Evolutionary conservation across 2,113 vertebrate genomes (phyloP), one percentile per base, ranked within the genome.

Genomic region (Sinosuthora webbiana): DNA sequence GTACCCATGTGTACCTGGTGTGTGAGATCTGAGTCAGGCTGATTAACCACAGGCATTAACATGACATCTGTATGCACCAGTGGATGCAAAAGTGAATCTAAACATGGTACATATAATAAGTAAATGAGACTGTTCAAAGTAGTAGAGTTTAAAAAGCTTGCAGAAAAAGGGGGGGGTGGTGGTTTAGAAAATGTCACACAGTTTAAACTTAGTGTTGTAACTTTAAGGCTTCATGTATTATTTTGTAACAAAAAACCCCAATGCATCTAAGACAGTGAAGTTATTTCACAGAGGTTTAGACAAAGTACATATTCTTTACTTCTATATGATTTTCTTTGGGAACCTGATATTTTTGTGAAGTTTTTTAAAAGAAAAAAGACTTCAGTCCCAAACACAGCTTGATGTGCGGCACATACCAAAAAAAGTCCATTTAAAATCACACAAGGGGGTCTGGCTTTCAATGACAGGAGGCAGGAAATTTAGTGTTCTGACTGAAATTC

Each of bases 391-490:
- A 93, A 73, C 90, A 91, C 86, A 95, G 95, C 89, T 93, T 97
- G 92, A 94, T 93, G 55, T 71, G 42, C 69, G 85, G 73, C 76
- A 83, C 82, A 69, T 83, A 92, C 90, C 59, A 57, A 81, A 83
- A 74, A 74, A 92, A 94, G 28, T 86, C 93, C 31, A 89, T 95
- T 97, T 95, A 83, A 90, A 92, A 69, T 93, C 92, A 69, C 94
- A 73, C 79, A 56, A 95, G 88, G 92, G 83, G 71, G 85, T 53
- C 88, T 49, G 44, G 47, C 37, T 90, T 92, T 89, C 87, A 55
- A 1, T 95, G 85, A 45, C 83, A 93, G 44, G 70, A 93, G 83
- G 89, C 90, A 94, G 90, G 94, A 92, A 96, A 91, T 94, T 68
- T 49, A 92, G 64, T 70, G 52, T 86, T 93, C 71, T 83, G 76